Conservation (phyloP, 2,113 vertebrate genomes). For the Cheirogaleus medius region DNA sequence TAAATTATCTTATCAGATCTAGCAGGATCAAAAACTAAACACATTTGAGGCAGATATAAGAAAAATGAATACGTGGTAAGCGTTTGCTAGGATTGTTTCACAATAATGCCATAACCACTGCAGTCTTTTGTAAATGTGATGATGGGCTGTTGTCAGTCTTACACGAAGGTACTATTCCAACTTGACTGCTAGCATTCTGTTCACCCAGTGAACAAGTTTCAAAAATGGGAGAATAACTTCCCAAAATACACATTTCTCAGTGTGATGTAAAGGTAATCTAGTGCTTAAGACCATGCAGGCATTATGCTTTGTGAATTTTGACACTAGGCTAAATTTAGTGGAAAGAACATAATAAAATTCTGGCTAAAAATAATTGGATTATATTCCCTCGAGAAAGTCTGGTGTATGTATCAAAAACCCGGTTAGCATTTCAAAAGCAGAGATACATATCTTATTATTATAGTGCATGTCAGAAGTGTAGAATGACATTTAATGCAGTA, state of each 20-base stretch:
- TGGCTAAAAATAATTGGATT: constrained; percentile 69
- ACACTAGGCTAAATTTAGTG: constrained; percentile 76
- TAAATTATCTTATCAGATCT: constrained; percentile 22
- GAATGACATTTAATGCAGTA: constrained; percentile 62
- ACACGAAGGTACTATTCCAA: background rate
- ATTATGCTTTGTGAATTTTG: constrained; percentile 62
- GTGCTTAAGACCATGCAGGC: constrained; percentile 39
- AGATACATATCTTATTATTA: constrained; percentile 69
- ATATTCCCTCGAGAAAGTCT: constrained; percentile 74
- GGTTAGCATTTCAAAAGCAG: constrained; percentile 72
- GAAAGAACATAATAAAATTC: constrained; percentile 73
- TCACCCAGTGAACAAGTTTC: background rate
- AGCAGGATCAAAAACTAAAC: constrained; percentile 22
- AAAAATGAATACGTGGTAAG: background rate
- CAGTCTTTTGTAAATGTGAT: background rate
- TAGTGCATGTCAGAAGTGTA: constrained; percentile 61
- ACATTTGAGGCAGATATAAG: background rate
- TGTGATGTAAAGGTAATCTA: constrained; percentile 46
- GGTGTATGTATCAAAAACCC: constrained; percentile 64
- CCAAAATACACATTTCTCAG: constrained; percentile 11
- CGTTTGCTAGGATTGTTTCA: background rate
- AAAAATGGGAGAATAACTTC: background rate
- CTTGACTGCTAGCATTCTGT: constrained; percentile 3
- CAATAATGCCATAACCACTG: background rate
- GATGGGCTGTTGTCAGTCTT: background rate